Evolutionary conservation across 2,113 vertebrate species (phyloP), one percentile per base, ranked within the genome.

Genomic region (Urocitellus parryii): DNA sequence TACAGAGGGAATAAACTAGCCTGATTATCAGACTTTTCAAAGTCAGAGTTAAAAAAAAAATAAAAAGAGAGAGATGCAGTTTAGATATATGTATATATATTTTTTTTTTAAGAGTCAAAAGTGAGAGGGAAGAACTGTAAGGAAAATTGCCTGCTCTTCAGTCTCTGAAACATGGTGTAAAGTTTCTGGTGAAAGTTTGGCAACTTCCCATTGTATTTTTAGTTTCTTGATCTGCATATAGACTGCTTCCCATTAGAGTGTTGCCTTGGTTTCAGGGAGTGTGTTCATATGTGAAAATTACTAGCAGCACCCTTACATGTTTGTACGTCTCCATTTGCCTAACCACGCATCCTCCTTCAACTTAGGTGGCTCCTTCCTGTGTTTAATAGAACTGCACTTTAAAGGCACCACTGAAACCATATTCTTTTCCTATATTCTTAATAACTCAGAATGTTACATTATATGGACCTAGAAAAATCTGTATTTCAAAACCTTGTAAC

Each of bases 141-240:
- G 63, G 61, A 61, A 53, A 96, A 88, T 0, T 22, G 90, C 29
- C 58, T 80, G 34, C 12, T 91, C 27, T 89, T 63, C 25, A 12
- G 76, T 77, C 89, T 97, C 90, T 88, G 79, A 94, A 82, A 88
- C n/a, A 9, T 72, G 87, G 82, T 83, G 76, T 90, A n/a, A 91
- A 94, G 81, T 93, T 86, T 95, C 86, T 48, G 91, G 83, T 51
- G 18, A 72, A 79, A 88, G 72, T 81, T n/a, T 91, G 92, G 96
- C 68, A 25, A 79, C 39, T 39, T 97, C 87, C 93, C 91, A 97
- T 61, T 78, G 93, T 96, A 96, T 96, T 97, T 97, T 96, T 96
- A 97, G 97, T 74, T 74, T 72, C 82, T 74, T 84, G 13, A 93
- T 97, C 94, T 98, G 91, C 96, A 97, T 98, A 97, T 94, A 73